A percentile compares a stretch with the other conserved stretches of the same genome.
Conservation (phyloP, 2,113 vertebrate species). For the Bolborhynchus lineola region DNA sequence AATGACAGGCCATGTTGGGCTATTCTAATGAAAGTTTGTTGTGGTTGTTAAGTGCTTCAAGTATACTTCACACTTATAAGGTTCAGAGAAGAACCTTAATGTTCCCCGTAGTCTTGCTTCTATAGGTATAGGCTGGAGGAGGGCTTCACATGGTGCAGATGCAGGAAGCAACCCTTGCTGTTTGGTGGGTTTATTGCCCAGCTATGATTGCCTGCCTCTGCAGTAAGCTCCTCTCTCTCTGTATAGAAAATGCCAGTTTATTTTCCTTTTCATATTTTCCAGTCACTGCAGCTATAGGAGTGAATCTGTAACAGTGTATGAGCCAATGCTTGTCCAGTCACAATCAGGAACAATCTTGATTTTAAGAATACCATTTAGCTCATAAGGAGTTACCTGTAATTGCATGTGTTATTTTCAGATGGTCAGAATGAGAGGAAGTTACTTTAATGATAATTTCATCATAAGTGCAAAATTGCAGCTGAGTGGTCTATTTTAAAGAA, state of each 20-base stretch:
- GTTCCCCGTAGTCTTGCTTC: background rate
- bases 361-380: background rate
- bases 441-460: background rate
- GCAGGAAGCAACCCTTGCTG: background rate
- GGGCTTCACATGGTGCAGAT: fast-evolving
- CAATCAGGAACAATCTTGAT: background rate
- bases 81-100: background rate
- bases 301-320: background rate
- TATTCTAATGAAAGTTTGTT: background rate
- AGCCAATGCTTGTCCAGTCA: background rate
- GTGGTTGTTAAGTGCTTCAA: background rate
- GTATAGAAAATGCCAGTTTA: background rate
- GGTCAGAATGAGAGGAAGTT: background rate
- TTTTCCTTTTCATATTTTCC: background rate
- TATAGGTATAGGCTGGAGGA: background rate
- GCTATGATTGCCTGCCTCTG: background rate
- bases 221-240: background rate
- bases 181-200: background rate
- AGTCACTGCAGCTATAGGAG: background rate
- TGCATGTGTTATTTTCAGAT: background rate
- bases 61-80: background rate
- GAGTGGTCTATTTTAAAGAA: background rate
- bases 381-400: background rate
- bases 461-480: background rate
- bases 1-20: background rate